Base-by-base conservation (phyloP, 2,888 invertebrate genomes). In the Leptopilina syphax region DNA sequence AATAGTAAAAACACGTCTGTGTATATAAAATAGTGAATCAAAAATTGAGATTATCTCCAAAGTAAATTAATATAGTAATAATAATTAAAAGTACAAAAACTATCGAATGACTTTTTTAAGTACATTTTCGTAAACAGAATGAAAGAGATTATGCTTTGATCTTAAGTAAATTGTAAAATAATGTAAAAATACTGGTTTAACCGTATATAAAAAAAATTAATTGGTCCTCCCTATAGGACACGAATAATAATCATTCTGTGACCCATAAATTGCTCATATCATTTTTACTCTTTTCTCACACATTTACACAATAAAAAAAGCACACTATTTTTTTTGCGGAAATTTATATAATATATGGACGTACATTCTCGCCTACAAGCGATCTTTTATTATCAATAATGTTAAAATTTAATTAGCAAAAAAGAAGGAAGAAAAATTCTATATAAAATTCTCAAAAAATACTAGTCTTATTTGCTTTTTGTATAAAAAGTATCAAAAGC, bases 161-260 rank as follows among this genome's bases (percentile, higher is more conserved):
- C 85, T 91, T 91, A 91, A 91, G 90, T 91, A 91, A 34, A 88
- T 85, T 86, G 88, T 86, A 87, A 86, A 89, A 88, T 86, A 85
- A 88, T 89, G 89, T 7, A 86, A 85, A 89, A 91, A 91, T 91
- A 91, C 91, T 91, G 91, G 88, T 90, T 88, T 88, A 87, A 88
- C 86, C 85, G 86, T 87, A 85, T 7, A 50, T 10, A 50, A 50
- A 50, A 50, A 50, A 50, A 86, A 80, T 81, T 83, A 85, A 84
- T 83, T 84, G 82, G 78, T 82, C 80, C 70, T 47, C 47, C 34
- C 47, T 79, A 50, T 50, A 79, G 81, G 77, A 78, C 81, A 82
- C 68, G 79, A 78, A 77, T 77, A 34, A 34, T 34, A 76, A 80
- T 76, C 57, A 80, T 76, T 78, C 79, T 79, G 79, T 76, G 79